Base-by-base conservation (phyloP, 2,113 vertebrate genomes). In the Myxocyprinus asiaticus region DNA sequence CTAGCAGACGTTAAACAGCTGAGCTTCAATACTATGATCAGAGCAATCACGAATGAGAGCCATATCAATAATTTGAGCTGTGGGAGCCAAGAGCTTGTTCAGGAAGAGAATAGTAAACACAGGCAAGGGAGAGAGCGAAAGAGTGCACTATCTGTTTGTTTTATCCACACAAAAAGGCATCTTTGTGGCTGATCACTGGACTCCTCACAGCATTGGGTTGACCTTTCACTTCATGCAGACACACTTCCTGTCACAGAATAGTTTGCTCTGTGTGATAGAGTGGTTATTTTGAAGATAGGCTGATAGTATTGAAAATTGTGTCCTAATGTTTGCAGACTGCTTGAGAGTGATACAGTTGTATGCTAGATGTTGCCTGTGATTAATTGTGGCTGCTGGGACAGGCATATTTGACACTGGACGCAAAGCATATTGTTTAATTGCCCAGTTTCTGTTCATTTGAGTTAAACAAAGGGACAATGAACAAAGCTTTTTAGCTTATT, bases 171-270 rank as follows among this genome's bases (percentile, higher is more conserved):
- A 89, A 81, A 92, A 90, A 87, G 78, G 77, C 71, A 55, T 80
- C 91, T 90, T 90, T 92, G 89, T 92, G 75, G 65, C 65, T 72
- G 76, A 62, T 62, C 75, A 88, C 69, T 85, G 71, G 76, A 68
- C 82, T 80, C 75, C 58, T 80, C 82, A 78, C 79, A 85, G 88
- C 80, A 63, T 64, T 79, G 58, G 67, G 73, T 42, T 85, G 89
- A 90, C 85, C 90, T 85, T 72, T 89, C 86, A 86, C 86, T 69
- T 76, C 43, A 75, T 53, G 14, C 68, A 72, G 44, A 80, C 75
- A 76, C 72, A 74, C 65, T 85, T 91, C 87, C 90, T 89, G 86
- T 89, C 67, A 59, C 71, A 58, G 64, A 77, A 78, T 75, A 75
- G 74, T 69, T 75, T 33, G 53, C 43, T 33, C 68, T 78, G 56